Base-by-base conservation (phyloP, 2,888 invertebrate species). In the Sinohyriopsis cumingii region DNA sequence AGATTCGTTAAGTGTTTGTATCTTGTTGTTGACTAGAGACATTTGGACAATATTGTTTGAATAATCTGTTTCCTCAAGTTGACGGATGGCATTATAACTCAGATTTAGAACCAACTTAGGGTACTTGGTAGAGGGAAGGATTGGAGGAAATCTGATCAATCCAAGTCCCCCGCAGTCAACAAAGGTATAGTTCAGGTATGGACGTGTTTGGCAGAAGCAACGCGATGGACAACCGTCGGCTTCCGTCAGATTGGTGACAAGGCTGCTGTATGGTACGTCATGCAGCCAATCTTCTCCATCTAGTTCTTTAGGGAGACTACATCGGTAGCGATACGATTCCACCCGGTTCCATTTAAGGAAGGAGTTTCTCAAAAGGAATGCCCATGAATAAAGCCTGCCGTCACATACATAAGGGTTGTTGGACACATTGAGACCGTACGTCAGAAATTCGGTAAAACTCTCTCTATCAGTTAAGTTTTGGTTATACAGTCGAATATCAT, bases 191-290 rank as follows among this genome's bases (percentile, higher is more conserved):
- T 45, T 45, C 45, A 45, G 15, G 45, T 79, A 67, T 22, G 81
- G 81, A 19, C 74, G 62, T 59, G 78, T 79, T 55, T 79, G 72
- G 65, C 81, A 81, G 22, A 70, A 67, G 57, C 81, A 81, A 1
- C 72, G 71, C 1, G 63, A n/a, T 3, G 76, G 76, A 66, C 76
- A 76, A 20, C 66, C 61, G 19, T 64, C 59, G 15, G 45, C 45
- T 12, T 45, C 33, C 15, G 74, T 73, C 15, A 64, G n/a, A 63
- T 77, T 74, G 59, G 79, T 79, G 12, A 81, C 72, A 3, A 81
- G 65, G 12, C 73, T 53, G 20, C 71, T 65, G 0, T 73, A 55
- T 0, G 60, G 59, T 3, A 81, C 56, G 22, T 81, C 79, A 63
- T 81, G 81, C 7, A 81, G 55, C 59, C 70, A 76, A 61, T 81